These are phyloP conservation scores for Probaryconus sp. DNA, from an alignment of 1,140 invertebrate genomes.

Conservation along the genomic window DNA sequence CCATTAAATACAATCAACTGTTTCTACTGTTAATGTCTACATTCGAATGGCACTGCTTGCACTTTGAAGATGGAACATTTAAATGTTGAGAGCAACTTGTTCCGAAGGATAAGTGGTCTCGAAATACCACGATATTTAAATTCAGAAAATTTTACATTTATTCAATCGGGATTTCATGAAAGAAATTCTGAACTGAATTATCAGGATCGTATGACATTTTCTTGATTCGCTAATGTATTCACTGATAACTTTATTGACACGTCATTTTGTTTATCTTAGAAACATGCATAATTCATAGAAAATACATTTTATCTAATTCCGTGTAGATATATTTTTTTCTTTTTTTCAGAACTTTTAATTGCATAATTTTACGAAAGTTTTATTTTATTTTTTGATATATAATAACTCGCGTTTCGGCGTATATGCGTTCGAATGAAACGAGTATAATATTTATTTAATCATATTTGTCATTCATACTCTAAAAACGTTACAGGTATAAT, in stretches of 20 bases:
- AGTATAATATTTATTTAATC: conserved; percentile 42
- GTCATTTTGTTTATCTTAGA: no score
- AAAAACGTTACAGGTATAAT: conserved; percentile 12
- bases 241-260: no score
- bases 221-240: no score
- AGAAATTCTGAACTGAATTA: no score
- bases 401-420: no score
- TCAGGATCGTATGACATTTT: no score
- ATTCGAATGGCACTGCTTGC: conserved; percentile 36
- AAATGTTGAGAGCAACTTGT: conserved; percentile 39
- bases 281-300: no score
- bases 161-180: conserved; percentile 31
- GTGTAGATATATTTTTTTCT: no score
- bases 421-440: conserved; percentile 3
- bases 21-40: conserved; percentile 50
- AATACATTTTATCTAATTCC: no score
- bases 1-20: conserved; percentile 54
- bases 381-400: no score
- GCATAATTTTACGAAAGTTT: no score
- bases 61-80: conserved; percentile 41
- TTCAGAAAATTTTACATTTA: conserved; percentile 19
- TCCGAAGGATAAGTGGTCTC: conserved; percentile 29
- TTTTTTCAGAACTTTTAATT: no score
- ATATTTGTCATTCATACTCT: conserved; percentile 10
- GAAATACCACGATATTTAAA: conserved; percentile 24